These are phyloP conservation scores for Portunus trituberculatus DNA, from an alignment of 1,140 invertebrate genomes.

Conservation along the genomic window DNA sequence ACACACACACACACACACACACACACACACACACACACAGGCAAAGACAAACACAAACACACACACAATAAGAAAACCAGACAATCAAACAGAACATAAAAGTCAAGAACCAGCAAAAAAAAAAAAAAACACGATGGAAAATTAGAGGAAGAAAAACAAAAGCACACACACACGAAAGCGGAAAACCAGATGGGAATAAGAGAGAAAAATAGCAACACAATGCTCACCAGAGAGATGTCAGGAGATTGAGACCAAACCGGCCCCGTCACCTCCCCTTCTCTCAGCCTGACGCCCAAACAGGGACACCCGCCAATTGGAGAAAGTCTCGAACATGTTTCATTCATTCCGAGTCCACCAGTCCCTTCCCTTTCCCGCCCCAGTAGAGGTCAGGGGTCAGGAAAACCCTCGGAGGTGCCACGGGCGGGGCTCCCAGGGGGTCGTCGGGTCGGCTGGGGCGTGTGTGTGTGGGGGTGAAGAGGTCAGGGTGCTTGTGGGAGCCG, in stretches of 20 bases:
- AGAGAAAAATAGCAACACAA: not conserved
- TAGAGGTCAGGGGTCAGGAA: constrained; percentile 12
- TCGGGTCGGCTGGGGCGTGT: constrained; percentile 30
- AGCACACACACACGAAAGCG: not conserved
- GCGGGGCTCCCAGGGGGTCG: constrained; percentile 35
- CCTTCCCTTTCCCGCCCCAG: not conserved
- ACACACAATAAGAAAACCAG: not conserved
- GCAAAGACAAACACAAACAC: too few relatives aligned
- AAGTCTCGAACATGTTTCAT: constrained; percentile 42
- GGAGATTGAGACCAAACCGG: not conserved
- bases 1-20: too few relatives aligned
- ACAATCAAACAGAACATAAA: not conserved
- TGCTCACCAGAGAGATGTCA: not conserved
- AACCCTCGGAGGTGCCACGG: constrained; percentile 32
- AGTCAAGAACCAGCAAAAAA: not conserved
- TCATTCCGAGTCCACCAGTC: constrained; percentile 31
- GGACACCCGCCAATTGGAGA: constrained; percentile 15
- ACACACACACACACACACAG: too few relatives aligned
- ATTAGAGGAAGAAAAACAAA: not conserved
- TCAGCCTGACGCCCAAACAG: not conserved
- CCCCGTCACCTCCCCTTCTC: not conserved
- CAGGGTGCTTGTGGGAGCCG: not conserved
- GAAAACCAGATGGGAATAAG: not conserved
- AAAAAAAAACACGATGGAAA: not conserved
- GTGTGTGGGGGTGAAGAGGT: not conserved